These are phyloP conservation scores for Patella pellucida DNA, from an alignment of 2,888 invertebrate species.

Conservation along the genomic window DNA sequence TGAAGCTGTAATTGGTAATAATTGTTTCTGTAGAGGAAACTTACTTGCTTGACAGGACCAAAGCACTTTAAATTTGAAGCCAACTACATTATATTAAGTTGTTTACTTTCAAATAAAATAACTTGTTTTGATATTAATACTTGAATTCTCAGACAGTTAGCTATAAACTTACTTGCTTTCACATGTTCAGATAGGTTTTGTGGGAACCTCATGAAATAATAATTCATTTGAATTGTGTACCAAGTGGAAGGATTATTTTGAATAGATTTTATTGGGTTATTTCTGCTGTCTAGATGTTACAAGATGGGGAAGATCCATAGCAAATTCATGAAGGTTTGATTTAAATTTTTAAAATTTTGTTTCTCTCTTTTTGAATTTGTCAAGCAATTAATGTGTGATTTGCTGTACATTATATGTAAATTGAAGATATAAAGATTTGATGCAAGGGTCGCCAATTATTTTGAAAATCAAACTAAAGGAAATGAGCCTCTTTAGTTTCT, in stretches of 20 bases:
- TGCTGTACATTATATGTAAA: not conserved
- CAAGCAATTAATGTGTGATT: no score
- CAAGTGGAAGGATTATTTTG: not conserved
- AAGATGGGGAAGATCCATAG: not conserved
- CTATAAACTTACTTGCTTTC: not conserved
- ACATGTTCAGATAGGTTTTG: not conserved
- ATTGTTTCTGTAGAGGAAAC: not conserved
- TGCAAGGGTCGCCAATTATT: no score
- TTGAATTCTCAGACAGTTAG: not conserved
- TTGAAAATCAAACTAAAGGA: no score
- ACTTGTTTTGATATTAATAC: not conserved
- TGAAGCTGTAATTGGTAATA: conserved; percentile 6
- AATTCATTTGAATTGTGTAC: no score
- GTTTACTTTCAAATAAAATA: conserved; percentile 11
- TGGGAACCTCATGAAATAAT: not conserved
- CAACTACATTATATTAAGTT: not conserved
- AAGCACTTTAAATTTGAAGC: conserved; percentile 7
- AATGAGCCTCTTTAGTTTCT: no score
- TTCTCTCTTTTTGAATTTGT: not conserved
- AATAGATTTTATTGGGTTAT: not conserved
- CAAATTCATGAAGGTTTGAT: not conserved
- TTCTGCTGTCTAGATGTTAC: not conserved
- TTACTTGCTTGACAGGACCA: not conserved
- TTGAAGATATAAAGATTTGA: not conserved
- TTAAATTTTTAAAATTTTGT: not conserved